Base-by-base conservation (phyloP, 1,140 invertebrate species). In the Drosophila guanche region DNA sequence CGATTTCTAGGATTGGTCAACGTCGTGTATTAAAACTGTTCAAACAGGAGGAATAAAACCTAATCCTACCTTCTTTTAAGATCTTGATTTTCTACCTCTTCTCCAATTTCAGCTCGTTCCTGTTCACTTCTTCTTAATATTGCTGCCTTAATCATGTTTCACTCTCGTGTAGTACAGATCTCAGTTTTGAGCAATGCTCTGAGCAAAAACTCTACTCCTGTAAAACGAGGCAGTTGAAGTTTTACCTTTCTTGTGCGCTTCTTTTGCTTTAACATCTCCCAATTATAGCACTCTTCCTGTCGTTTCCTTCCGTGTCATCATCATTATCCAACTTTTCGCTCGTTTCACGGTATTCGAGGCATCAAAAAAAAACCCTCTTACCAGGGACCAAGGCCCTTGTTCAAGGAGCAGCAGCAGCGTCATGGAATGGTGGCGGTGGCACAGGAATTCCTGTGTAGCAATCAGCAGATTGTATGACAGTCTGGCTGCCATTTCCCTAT, bases 401-500 rank as follows among this genome's bases (percentile, higher is more conserved):
- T 37, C 33, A 33, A 8, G 29, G 8, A 37, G 37, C 27, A 16
- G 27, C 5, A 46, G 58, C n/a, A 54, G 37, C 16, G 10, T 6
- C 6, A n/a, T 46, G 12, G 6, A 14, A 22, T 4, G 4, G 14
- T 8, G 42, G 29, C 41, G 45, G 16, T 20, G 46, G 43, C 42
- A 63, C 33, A 79, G 81, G 73, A 85, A 73, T 77, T 85, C 83
- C 81, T 74, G 76, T 54, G 61, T 58, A 71, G 79, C 79, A 84
- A 84, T 84, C 79, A 84, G 79, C 50, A 75, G 55, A 67, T 65
- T 74, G 70, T 74, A 41, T 57, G 45, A 58, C 71, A 75, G 61
- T 79, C 63, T 68, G 76, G 62, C 72, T 60, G 81, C 68, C 83
- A 78, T 86, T 86, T 86, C 83, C 81, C 85, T 88, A 81, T 86